Evolutionary conservation across 2,888 invertebrate genomes (phyloP).

Genomic region (Leucoma salicis): DNA sequence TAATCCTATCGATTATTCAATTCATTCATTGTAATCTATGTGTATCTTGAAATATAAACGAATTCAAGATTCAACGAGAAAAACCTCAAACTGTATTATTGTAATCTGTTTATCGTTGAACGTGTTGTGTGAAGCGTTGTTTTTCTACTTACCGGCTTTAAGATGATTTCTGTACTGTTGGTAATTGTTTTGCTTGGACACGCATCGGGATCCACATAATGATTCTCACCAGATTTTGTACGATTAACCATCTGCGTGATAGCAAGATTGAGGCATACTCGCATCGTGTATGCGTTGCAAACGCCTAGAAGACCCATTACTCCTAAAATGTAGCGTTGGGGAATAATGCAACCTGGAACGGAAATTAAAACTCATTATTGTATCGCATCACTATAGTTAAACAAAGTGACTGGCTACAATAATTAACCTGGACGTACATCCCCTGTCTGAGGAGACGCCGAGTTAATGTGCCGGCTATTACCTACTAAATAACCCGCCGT

Average conservation of each 20-base stretch:
- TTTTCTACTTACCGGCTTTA: slow-evolving; percentile 54
- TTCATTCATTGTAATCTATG: not conserved
- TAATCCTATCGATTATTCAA: not conserved
- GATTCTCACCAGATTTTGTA: slow-evolving; percentile 27
- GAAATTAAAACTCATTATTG: not conserved
- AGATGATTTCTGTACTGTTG: slow-evolving; percentile 30
- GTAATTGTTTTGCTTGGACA: slow-evolving; percentile 51
- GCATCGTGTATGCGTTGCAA: slow-evolving; percentile 88
- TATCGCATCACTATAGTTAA: no score
- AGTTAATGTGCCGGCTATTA: no score
- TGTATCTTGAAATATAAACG: no score
- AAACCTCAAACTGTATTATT: no score
- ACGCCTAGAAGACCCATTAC: slow-evolving; percentile 88
- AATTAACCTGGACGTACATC: no score
- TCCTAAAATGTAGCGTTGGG: slow-evolving; percentile 86
- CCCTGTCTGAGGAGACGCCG: no score
- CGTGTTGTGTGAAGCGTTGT: no score
- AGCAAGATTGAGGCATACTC: slow-evolving; percentile 87
- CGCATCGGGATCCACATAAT: slow-evolving; percentile 47
- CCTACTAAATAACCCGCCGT: no score
- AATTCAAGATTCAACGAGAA: no score
- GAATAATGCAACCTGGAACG: slow-evolving; percentile 79
- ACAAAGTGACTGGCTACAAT: no score
- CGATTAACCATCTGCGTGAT: slow-evolving; percentile 85
- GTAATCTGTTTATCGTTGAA: no score